phyloP scores from a whole-genome alignment of 1,140 invertebrate species.

The Cotesia typhae region DNA sequence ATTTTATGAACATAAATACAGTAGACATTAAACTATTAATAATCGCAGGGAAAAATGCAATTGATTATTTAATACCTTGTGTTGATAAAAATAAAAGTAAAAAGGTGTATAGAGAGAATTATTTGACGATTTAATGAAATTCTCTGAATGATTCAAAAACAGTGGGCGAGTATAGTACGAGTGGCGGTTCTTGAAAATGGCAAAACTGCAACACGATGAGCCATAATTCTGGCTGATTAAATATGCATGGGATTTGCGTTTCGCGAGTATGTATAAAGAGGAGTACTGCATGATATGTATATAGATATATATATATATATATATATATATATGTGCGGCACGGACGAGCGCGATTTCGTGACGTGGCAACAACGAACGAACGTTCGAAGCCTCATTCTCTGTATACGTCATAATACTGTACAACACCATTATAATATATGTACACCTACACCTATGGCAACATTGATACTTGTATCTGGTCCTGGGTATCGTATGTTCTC shows the following conservation, averaged over 20 bases:
- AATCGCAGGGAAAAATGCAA: not conserved
- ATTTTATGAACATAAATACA: too few relatives aligned
- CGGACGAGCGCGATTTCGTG: slow-evolving; percentile 50
- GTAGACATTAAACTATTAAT: too few relatives aligned
- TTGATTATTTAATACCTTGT: not conserved
- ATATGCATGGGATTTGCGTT: slow-evolving; percentile 56
- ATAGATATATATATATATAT: not conserved
- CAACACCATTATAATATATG: slow-evolving; percentile 1
- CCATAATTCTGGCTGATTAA: slow-evolving; percentile 60
- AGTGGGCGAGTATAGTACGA: not conserved
- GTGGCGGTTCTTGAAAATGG: slow-evolving; percentile 18
- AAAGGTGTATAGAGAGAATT: slow-evolving; percentile 16
- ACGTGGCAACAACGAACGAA: slow-evolving; percentile 36
- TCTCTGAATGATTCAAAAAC: slow-evolving; percentile 28
- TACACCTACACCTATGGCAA: not conserved
- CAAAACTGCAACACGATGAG: slow-evolving; percentile 57
- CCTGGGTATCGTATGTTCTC: slow-evolving; percentile 5
- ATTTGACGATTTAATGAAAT: slow-evolving; percentile 36
- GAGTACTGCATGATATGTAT: not conserved
- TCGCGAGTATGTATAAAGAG: slow-evolving; percentile 27
- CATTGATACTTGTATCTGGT: too few relatives aligned
- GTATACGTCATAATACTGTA: slow-evolving; percentile 26
- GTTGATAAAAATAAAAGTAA: slow-evolving; percentile 4
- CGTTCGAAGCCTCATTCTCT: too few relatives aligned
- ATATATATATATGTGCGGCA: not conserved